Evolutionary conservation across 1,140 invertebrate genomes (phyloP), one percentile per base, ranked within the genome.

Genomic region (Ruditapes philippinarum): DNA sequence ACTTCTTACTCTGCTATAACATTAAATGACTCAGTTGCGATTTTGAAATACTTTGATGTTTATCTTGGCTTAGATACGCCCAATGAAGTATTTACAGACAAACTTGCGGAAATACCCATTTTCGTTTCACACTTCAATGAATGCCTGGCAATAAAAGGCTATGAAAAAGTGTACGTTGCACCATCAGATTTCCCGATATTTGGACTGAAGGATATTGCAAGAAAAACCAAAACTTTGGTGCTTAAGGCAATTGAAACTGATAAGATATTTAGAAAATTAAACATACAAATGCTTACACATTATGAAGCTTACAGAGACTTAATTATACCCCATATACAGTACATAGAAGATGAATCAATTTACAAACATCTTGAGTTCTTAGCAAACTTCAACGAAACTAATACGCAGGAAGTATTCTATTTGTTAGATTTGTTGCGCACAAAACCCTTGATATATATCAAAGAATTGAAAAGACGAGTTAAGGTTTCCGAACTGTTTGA

Each of bases 351-450:
- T 1, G 54, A 9, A 49, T 40, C 70, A 17, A 73, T 86, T n/a
- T 25, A 85, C n/a, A n/a, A 38, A n/a, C 92, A 93, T 85, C 19
- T 93, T 12, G 19, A 57, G 31, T 80, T 80, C 60, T 80, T 80
- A 57, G 78, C 49, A 14, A 14, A 19, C 5, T 90, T 45, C 42
- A 86, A 4, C 25, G n/a, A n/a, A 60, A 14, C 11, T 40, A 49
- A 91, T 31, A 25, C 65, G 65, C 54, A 70, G 17, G 54, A 68
- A 19, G 19, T 90, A 33, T 51, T 81, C 25, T n/a, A 12, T 54
- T 7, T 68, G 9, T 33, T 76, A n/a, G 4, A 9, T 2, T 7
- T 76, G 17, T 65, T 92, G 4, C 0, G 42, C 19, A 60, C 33
- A 9, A 36, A 73, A 22, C 11, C 25, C n/a, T 88, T 92, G 45